Conservation (phyloP, 2,888 invertebrate genomes). For the Harmothoe impar region DNA sequence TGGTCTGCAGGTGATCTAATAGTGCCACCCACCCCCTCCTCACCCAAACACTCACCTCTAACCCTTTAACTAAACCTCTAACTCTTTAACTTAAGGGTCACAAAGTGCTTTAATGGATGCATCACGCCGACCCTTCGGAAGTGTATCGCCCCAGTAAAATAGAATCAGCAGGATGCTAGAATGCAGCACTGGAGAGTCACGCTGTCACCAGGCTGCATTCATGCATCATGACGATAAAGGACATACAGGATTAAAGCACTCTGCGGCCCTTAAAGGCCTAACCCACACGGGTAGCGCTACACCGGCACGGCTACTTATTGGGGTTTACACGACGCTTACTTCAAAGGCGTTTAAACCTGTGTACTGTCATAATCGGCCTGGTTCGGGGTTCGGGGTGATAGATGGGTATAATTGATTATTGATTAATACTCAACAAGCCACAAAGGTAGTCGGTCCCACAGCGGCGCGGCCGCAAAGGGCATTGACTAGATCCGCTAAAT, state of each 20-base stretch:
- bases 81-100: too few relatives aligned
- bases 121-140: too few relatives aligned
- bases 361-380: not conserved
- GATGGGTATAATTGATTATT: constrained; percentile 24
- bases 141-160: too few relatives aligned
- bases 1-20: not conserved
- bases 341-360: not conserved
- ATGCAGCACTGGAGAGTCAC: too few relatives aligned
- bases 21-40: not conserved
- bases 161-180: too few relatives aligned
- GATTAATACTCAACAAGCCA: not conserved
- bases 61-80: too few relatives aligned
- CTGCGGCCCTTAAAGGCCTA: too few relatives aligned
- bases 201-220: too few relatives aligned
- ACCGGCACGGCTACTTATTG: not conserved
- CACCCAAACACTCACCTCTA: not conserved
- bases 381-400: not conserved
- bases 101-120: too few relatives aligned
- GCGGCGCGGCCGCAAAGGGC: not conserved
- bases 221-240: too few relatives aligned
- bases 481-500: not conserved
- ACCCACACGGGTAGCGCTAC: too few relatives aligned
- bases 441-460: constrained; percentile 7
- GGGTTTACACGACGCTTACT: not conserved
- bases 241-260: too few relatives aligned